Conservation (phyloP, 2,113 vertebrate genomes). For the Henicopernis longicauda region DNA sequence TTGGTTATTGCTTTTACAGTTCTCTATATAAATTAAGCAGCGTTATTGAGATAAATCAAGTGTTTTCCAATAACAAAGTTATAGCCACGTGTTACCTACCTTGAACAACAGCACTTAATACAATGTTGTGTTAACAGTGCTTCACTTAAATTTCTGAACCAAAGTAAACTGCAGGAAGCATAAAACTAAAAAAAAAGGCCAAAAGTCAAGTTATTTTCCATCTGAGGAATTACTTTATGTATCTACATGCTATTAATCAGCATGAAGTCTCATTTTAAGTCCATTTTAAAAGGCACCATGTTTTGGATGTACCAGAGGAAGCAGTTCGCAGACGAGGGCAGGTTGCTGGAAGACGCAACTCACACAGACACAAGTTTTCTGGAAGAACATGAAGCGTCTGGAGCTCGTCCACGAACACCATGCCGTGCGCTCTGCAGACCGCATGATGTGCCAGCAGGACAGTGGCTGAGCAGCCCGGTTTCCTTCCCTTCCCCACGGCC, state of each 20-base stretch:
- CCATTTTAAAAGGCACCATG: not conserved
- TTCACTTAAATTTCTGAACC: not conserved
- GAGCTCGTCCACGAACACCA: not conserved
- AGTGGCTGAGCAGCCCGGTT: not conserved
- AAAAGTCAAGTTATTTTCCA: not conserved
- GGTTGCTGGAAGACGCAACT: not conserved
- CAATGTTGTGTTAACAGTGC: not conserved
- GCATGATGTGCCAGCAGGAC: not conserved
- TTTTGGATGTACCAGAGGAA: not conserved
- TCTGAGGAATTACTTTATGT: not conserved
- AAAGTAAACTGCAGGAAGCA: not conserved
- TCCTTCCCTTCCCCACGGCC: not conserved
- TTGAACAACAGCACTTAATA: not conserved
- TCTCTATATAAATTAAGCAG: not conserved
- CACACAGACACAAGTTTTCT: not conserved
- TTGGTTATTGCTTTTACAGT: not conserved
- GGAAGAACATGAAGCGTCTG: not conserved
- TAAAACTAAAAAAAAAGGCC: not conserved
- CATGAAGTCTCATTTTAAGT: not conserved
- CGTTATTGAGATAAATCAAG: not conserved
- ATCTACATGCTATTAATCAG: not conserved
- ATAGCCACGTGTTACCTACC: not conserved
- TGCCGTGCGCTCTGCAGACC: not conserved
- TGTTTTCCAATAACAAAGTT: not conserved
- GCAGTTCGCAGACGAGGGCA: not conserved